These are phyloP conservation scores for Lamprotornis superbus DNA, from an alignment of 2,113 vertebrate genomes.

Conservation along the genomic window DNA sequence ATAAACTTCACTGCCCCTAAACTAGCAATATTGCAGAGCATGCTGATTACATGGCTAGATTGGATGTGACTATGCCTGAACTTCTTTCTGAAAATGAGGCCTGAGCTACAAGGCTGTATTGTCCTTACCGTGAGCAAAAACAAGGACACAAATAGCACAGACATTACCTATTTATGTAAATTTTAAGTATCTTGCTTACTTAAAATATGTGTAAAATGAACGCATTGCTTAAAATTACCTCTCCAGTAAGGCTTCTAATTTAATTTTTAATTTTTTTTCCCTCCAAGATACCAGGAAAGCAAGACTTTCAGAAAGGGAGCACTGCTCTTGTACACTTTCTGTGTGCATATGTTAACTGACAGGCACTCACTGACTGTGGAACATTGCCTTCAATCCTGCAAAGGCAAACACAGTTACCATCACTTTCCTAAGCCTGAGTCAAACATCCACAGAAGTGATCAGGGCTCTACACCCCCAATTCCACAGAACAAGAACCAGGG, in stretches of 20 bases:
- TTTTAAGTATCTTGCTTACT: not conserved
- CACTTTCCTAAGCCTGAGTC: not conserved
- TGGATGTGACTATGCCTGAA: not conserved
- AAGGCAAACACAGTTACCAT: not conserved
- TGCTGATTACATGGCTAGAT: not conserved
- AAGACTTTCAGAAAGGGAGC: not conserved
- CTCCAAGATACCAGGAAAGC: not conserved
- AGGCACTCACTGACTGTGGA: not conserved
- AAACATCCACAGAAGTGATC: not conserved
- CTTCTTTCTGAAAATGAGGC: not conserved
- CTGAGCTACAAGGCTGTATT: not conserved
- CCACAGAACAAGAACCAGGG: not conserved
- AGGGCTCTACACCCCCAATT: not conserved
- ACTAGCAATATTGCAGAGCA: conserved; percentile 3
- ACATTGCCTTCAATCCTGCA: not conserved
- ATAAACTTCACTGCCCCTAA: conserved; percentile 17
- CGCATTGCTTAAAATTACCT: not conserved
- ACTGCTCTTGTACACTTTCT: not conserved
- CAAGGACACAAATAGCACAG: not conserved
- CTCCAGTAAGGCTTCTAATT: not conserved
- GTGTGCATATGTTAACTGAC: not conserved
- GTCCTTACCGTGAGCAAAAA: not conserved
- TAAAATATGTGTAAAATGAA: not conserved
- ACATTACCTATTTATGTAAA: not conserved
- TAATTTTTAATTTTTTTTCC: not conserved